These are phyloP conservation scores for Brachionus angularis DNA, from an alignment of 1,140 invertebrate species.

Conservation along the genomic window DNA sequence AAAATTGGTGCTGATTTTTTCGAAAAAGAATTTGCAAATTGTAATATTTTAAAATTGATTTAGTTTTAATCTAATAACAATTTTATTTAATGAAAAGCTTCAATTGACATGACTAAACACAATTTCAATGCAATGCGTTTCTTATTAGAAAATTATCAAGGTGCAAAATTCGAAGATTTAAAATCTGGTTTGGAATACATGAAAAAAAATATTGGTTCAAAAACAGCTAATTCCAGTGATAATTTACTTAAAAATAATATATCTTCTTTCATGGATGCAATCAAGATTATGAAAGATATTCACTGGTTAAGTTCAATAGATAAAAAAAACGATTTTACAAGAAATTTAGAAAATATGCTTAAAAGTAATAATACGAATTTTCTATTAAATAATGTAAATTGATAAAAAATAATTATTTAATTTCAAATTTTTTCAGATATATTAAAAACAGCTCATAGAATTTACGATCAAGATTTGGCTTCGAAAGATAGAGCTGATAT, in stretches of 20 bases:
- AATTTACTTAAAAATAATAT: constrained; percentile 38
- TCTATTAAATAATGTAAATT: neutral
- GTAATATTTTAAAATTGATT: neutral
- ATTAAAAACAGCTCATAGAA: constrained; percentile 5
- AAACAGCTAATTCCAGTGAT: constrained; percentile 23
- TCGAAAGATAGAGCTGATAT: constrained; percentile 4
- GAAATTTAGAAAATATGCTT: neutral
- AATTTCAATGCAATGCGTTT: constrained; percentile 27
- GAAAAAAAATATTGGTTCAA: constrained; percentile 1
- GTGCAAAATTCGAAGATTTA: constrained; percentile 28
- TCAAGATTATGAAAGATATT: constrained; percentile 43
- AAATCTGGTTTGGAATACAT: constrained; percentile 18
- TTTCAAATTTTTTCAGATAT: constrained; percentile 14
- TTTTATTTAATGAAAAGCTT: neutral
- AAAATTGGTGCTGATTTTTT: constrained; percentile 4
- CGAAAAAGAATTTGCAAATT: constrained; percentile 29
- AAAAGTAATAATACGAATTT: neutral
- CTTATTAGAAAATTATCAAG: constrained; percentile 16
- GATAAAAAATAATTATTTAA: neutral
- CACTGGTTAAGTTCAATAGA: constrained; percentile 15
- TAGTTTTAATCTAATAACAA: neutral
- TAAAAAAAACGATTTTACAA: constrained; percentile 15
- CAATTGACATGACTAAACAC: constrained; percentile 31
- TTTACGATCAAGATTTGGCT: constrained; percentile 32
- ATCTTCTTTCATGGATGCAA: constrained; percentile 43